Percentiles rank a stretch among this genome's conserved stretches.
Evolutionary conservation across 2,797 vertebrate species (phyloP).

Genomic region (Sphaeramia orbicularis): DNA sequence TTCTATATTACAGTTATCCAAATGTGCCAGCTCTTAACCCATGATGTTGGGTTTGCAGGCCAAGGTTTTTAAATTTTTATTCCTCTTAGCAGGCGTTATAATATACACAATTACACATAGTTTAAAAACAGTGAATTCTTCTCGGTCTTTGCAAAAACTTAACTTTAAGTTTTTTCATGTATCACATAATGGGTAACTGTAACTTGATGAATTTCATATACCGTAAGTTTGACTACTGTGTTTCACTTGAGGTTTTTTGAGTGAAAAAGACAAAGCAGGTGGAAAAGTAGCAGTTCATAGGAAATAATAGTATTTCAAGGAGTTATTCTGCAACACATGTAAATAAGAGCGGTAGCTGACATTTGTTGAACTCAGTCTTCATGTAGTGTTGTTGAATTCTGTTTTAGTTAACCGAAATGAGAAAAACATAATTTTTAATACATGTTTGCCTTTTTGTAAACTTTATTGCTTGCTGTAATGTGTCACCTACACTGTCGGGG

Average conservation of each 20-base stretch:
- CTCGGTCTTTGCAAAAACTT: no score
- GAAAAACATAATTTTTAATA: constrained; percentile 28
- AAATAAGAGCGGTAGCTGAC: constrained; percentile 27
- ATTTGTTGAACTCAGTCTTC: constrained; percentile 38
- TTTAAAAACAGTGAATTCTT: constrained; percentile 1
- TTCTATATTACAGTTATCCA: constrained; percentile 16
- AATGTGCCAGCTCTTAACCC: constrained; percentile 4
- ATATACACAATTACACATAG: not conserved
- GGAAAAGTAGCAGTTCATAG: not conserved
- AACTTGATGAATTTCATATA: constrained; percentile 16
- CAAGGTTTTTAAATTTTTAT: constrained; percentile 12
- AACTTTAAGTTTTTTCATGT: not conserved
- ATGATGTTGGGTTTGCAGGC: not conserved
- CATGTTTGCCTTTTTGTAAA: constrained; percentile 53
- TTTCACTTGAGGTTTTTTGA: constrained; percentile 3
- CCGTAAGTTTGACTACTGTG: constrained; percentile 17
- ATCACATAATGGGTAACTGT: constrained; percentile 10
- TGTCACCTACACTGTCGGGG: constrained; percentile 49
- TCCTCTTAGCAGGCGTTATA: not conserved
- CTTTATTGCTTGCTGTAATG: constrained; percentile 47
- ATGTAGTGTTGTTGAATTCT: constrained; percentile 53
- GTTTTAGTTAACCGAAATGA: constrained; percentile 42
- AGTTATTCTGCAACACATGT: constrained; percentile 18
- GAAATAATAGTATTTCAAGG: constrained; percentile 2
- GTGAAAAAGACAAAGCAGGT: not conserved